phyloP scores from a whole-genome alignment of 2,113 vertebrate species.

The Thamnaconus septentrionalis region DNA sequence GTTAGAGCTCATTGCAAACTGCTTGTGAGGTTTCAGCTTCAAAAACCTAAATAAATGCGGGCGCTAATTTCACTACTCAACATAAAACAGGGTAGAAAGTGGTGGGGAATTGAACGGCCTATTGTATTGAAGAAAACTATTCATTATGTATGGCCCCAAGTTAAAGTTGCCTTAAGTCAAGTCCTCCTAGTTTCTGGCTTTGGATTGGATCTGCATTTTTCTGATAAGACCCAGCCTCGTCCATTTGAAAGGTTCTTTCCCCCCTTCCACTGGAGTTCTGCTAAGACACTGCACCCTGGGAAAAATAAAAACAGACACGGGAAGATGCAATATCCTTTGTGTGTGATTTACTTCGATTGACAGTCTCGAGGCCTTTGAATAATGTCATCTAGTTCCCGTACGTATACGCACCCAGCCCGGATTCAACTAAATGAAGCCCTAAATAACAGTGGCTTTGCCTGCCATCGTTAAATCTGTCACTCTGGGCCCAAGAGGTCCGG shows the following conservation, averaged over 20 bases:
- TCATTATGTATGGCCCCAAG: conserved; percentile 51
- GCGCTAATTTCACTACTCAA: too few relatives aligned
- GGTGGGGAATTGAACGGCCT: background rate
- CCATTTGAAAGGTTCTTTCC: background rate
- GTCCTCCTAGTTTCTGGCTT: background rate
- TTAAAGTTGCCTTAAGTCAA: conserved; percentile 14
- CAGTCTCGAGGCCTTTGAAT: conserved; percentile 26
- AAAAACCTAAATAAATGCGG: too few relatives aligned
- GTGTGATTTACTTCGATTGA: conserved; percentile 10
- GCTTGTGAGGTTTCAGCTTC: background rate
- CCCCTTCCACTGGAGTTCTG: background rate
- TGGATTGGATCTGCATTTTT: background rate
- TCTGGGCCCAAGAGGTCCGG: conserved; percentile 56
- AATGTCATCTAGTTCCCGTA: conserved; percentile 22
- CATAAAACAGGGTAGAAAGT: too few relatives aligned
- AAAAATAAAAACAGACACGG: conserved; percentile 2
- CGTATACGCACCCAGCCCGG: conserved; percentile 16
- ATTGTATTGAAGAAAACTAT: conserved; percentile 56
- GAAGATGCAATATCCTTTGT: conserved; percentile 6
- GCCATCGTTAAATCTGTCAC: conserved; percentile 64
- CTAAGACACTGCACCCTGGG: background rate
- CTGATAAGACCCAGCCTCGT: background rate
- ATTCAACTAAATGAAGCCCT: conserved; percentile 46
- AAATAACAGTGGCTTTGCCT: conserved; percentile 53
- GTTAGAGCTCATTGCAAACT: background rate